phyloP scores from a whole-genome alignment of 2,888 invertebrate species.

The Folsomia manolachei region DNA sequence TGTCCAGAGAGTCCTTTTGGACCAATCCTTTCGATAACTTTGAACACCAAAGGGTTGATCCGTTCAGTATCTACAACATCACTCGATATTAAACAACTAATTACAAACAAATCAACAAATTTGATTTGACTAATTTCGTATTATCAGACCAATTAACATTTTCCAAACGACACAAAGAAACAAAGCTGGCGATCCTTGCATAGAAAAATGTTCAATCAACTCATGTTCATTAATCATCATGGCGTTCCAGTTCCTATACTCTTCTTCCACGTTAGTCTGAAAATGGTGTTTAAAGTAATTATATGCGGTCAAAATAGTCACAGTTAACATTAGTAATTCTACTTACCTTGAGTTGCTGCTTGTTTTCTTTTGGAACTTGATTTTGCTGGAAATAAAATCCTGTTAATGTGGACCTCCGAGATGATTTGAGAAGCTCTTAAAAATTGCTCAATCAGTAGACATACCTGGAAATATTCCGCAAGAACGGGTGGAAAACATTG shows the following conservation, averaged over 20 bases:
- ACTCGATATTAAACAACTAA: too few relatives aligned
- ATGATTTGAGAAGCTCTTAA: too few relatives aligned
- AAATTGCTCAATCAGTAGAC: too few relatives aligned
- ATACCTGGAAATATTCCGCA: conserved; percentile 88
- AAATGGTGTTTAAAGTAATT: conserved; percentile 10
- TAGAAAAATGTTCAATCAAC: conserved; percentile 91
- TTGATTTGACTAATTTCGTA: too few relatives aligned
- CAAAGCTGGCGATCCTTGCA: conserved; percentile 83
- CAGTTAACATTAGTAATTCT: not conserved
- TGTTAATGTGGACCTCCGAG: too few relatives aligned
- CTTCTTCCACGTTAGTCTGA: conserved; percentile 84
- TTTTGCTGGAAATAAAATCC: conserved; percentile 82
- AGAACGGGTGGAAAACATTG: conserved; percentile 87
- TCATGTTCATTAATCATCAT: conserved; percentile 92
- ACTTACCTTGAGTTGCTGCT: conserved; percentile 75
- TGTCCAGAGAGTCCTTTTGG: conserved; percentile 87
- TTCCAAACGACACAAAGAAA: conserved; percentile 93
- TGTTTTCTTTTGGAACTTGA: conserved; percentile 80
- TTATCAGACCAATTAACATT: conserved; percentile 60
- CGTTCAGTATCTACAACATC: conserved; percentile 76
- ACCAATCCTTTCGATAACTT: conserved; percentile 89
- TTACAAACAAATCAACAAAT: too few relatives aligned
- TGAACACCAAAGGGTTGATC: conserved; percentile 91
- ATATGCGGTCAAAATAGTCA: not conserved
- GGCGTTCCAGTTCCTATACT: conserved; percentile 92